These are phyloP conservation scores for Centropus unirufus DNA, from an alignment of 2,113 vertebrate genomes.

Conservation along the genomic window DNA sequence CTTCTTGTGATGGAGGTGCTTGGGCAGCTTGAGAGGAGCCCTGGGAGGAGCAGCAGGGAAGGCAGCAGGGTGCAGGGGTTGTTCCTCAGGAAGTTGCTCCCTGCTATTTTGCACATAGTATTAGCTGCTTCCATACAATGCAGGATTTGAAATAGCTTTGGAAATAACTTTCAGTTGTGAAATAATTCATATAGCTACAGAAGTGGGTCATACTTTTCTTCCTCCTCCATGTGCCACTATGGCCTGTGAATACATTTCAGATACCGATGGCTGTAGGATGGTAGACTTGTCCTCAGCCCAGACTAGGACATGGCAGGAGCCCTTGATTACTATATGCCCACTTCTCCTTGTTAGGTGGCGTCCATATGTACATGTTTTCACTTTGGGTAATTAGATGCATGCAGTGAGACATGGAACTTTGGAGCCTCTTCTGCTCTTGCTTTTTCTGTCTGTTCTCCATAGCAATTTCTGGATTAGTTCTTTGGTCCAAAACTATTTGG, in stretches of 20 bases:
- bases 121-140: not conserved
- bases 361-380: not conserved
- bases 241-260: not conserved
- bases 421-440: not conserved
- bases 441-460: not conserved
- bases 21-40: not conserved
- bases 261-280: not conserved
- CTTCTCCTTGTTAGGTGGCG: not conserved
- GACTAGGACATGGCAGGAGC: not conserved
- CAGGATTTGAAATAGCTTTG: not conserved
- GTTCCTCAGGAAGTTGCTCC: rapidly evolving
- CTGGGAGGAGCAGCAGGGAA: not conserved
- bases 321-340: not conserved
- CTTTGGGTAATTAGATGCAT: not conserved
- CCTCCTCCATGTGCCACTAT: not conserved
- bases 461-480: not conserved
- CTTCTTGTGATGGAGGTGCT: not conserved
- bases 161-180: not conserved
- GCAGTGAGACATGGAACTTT: rapidly evolving
- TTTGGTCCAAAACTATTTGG: not conserved
- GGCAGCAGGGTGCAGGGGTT: rapidly evolving
- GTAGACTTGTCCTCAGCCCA: not conserved
- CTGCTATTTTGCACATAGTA: not conserved
- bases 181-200: not conserved
- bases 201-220: not conserved